These are phyloP conservation scores for Sesamia inferens DNA, from an alignment of 2,888 invertebrate species.

Conservation along the genomic window DNA sequence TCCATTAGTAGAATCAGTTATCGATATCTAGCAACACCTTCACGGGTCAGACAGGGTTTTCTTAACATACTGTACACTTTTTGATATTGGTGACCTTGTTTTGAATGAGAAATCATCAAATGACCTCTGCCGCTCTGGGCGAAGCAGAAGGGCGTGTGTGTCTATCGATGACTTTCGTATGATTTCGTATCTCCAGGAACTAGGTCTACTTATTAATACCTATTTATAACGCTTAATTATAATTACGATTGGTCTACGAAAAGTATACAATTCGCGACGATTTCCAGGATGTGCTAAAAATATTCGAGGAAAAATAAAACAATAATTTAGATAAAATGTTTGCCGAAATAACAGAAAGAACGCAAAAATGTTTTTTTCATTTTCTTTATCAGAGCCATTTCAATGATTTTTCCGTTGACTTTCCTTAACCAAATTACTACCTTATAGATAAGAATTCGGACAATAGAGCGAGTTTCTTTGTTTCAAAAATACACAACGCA, in stretches of 20 bases:
- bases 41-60: too few species aligned
- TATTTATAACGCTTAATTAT: not conserved
- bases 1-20: too few species aligned
- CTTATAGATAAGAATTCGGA: constrained; percentile 66
- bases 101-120: too few species aligned
- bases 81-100: not conserved
- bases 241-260: not conserved
- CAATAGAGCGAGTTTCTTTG: constrained; percentile 75
- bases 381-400: constrained; percentile 40
- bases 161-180: not conserved
- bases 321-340: constrained; percentile 45
- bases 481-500: constrained; percentile 72
- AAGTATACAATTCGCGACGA: constrained; percentile 4
- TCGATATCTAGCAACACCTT: too few species aligned
- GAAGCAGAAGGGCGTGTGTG: too few species aligned
- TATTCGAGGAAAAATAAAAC: constrained; percentile 1
- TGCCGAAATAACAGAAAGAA: constrained; percentile 38
- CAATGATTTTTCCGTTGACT: constrained; percentile 52
- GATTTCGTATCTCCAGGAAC: not conserved
- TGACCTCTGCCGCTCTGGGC: too few species aligned
- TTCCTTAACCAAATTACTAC: constrained; percentile 52
- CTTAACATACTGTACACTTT: too few species aligned
- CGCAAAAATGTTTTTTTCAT: constrained; percentile 26
- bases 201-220: not conserved
- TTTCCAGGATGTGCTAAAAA: constrained; percentile 9